A percentile compares a stretch with the other conserved stretches of the same genome.
These are phyloP conservation scores for Carduelis carduelis DNA, from an alignment of 2,797 vertebrate genomes.

Conservation along the genomic window DNA sequence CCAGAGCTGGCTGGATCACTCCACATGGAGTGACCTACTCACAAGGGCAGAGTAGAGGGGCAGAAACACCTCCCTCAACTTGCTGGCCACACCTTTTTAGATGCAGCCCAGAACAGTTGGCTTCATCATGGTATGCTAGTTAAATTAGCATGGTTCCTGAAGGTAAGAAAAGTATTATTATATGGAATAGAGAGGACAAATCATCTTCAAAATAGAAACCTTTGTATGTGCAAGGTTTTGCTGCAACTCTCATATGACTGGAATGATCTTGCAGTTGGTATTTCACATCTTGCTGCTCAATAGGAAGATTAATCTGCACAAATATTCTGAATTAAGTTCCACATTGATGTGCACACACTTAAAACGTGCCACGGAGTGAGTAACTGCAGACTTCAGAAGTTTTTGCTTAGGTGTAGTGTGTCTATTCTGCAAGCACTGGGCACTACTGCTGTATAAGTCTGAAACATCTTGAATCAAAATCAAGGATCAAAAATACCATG, in stretches of 20 bases:
- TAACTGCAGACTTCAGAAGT: neutral
- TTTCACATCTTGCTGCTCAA: neutral
- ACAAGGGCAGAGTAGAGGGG: too few species aligned
- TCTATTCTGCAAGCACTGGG: neutral
- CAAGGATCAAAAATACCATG: neutral
- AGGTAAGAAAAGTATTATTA: neutral
- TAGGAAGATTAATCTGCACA: neutral
- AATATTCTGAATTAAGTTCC: neutral
- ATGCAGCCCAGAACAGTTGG: neutral
- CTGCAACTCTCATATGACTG: accelerated
- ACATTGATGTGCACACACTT: neutral
- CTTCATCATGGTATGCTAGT: neutral
- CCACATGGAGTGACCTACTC: neutral
- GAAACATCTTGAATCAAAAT: neutral
- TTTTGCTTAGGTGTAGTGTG: neutral
- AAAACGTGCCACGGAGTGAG: neutral
- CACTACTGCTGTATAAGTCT: accelerated
- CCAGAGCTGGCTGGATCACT: neutral
- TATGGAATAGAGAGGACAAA: neutral
- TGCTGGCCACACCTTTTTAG: neutral
- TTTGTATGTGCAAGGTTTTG: neutral
- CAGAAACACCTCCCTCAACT: neutral
- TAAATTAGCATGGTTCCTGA: neutral
- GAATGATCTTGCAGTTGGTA: neutral
- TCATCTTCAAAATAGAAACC: neutral